A percentile compares a stretch with the other conserved stretches of the same genome.
These are phyloP conservation scores for Hippopotamyrus pictus DNA, from an alignment of 2,797 vertebrate species.

Conservation along the genomic window DNA sequence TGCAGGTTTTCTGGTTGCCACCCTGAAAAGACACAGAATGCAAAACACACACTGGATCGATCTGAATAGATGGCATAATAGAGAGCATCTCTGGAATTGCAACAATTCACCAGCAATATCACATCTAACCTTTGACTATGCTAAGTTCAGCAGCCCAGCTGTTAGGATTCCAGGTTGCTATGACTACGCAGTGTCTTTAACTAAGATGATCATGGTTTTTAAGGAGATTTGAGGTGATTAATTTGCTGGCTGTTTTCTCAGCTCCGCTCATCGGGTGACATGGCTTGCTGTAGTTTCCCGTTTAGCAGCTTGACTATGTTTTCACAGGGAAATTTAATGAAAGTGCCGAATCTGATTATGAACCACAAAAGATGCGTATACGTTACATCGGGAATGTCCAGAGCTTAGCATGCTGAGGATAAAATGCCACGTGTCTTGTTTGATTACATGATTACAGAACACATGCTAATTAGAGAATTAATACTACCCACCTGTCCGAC, in stretches of 20 bases:
- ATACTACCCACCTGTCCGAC: neutral
- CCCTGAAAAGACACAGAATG: neutral
- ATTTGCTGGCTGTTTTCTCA: neutral
- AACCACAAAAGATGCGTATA: neutral
- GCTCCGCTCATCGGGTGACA: neutral
- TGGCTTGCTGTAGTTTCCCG: neutral
- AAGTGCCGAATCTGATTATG: neutral
- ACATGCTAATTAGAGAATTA: conserved; percentile 2
- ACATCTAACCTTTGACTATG: neutral
- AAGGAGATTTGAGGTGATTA: neutral
- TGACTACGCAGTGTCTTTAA: neutral
- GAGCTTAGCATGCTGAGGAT: neutral
- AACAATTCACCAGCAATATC: neutral
- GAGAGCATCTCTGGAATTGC: neutral
- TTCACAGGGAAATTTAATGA: neutral
- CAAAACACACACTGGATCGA: neutral
- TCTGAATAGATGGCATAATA: neutral
- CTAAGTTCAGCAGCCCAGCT: conserved; percentile 1
- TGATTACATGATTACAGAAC: neutral
- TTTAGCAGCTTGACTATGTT: neutral
- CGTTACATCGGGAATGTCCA: neutral
- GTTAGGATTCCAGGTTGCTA: neutral
- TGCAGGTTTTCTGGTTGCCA: neutral
- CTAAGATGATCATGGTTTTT: neutral
- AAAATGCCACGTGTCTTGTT: neutral